Base-by-base conservation (phyloP, 2,888 invertebrate genomes). In the Drosophila putrida region DNA sequence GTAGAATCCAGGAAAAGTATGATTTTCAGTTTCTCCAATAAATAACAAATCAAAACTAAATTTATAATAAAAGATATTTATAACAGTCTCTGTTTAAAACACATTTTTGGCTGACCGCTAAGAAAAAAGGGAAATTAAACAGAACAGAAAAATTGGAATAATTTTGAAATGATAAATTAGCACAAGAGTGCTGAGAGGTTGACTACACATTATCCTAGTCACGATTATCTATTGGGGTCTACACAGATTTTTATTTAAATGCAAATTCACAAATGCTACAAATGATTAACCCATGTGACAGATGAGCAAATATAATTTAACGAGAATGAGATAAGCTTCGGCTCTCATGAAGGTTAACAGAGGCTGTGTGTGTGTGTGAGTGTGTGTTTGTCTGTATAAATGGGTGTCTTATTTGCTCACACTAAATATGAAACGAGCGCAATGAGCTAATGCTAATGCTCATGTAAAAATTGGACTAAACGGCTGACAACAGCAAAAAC, bases 401-500 rank as follows among this genome's bases (percentile, higher is more conserved):
- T 58, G 63, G 53, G 51, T 58, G 44, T 41, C 36, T 49, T 43
- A 51, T 51, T 51, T 51, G 51, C 27, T 31, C 36, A 60, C 41
- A 59, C 44, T 58, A 50, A 43, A 44, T 55, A 49, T 44, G 35
- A 20, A 65, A 54, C 15, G 53, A 28, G 41, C 38, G 60, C 61
- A 55, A 44, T 57, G 47, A 46, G 59, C 41, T 41, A 39, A 50
- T 50, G 20, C 20, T 20, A 20, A 20, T 20, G 20, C 20, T 20
- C 2, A 20, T 20, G 51, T 43, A 61, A 62, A 62, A 54, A 47
- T 38, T 39, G 39, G 57, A 9, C 31, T 6, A 59, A 83, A 80
- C 73, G 61, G 82, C 85, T 80, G 82, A 80, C 78, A 71, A 44
- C 51, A 53, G 54, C 44, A 38, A 43, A 73, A 73, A 62, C 46